Percentiles rank a stretch among this genome's conserved stretches.
Conservation (phyloP, 2,888 invertebrate genomes). For the Andrena bucephala region DNA sequence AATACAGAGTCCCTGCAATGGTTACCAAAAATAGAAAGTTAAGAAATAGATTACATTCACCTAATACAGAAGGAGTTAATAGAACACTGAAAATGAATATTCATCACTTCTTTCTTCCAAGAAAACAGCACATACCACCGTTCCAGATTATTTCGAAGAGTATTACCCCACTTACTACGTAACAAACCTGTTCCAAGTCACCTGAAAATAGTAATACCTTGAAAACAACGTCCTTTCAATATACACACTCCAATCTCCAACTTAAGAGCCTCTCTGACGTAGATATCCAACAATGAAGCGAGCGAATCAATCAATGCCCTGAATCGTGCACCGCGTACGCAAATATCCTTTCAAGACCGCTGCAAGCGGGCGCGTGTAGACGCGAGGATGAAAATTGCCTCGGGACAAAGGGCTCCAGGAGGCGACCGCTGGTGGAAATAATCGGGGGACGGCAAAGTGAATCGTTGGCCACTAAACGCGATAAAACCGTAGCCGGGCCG, state of each 20-base stretch:
- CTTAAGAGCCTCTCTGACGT: not conserved
- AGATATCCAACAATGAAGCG: not conserved
- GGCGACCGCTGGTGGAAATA: slow-evolving; percentile 58
- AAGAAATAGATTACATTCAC: too few relatives aligned
- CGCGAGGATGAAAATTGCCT: not conserved
- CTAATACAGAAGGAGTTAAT: too few relatives aligned
- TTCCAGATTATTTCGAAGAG: too few relatives aligned
- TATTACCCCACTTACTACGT: too few relatives aligned
- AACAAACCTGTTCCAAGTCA: too few relatives aligned
- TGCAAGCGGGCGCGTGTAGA: not conserved
- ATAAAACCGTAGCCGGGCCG: slow-evolving; percentile 50
- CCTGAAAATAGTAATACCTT: too few relatives aligned
- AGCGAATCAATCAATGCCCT: not conserved
- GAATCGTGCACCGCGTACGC: not conserved
- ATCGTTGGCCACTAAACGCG: slow-evolving; percentile 46
- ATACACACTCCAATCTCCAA: not conserved
- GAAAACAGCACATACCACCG: too few relatives aligned
- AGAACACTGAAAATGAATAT: too few relatives aligned
- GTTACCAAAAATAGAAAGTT: too few relatives aligned
- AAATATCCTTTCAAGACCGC: not conserved
- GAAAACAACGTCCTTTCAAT: too few relatives aligned
- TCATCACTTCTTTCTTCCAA: too few relatives aligned
- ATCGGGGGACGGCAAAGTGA: slow-evolving; percentile 56
- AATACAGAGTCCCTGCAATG: too few relatives aligned
- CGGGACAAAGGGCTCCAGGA: not conserved